These are phyloP conservation scores for human DNA, from an alignment of 2,113 vertebrate genomes.

Conservation along the genomic window DNA sequence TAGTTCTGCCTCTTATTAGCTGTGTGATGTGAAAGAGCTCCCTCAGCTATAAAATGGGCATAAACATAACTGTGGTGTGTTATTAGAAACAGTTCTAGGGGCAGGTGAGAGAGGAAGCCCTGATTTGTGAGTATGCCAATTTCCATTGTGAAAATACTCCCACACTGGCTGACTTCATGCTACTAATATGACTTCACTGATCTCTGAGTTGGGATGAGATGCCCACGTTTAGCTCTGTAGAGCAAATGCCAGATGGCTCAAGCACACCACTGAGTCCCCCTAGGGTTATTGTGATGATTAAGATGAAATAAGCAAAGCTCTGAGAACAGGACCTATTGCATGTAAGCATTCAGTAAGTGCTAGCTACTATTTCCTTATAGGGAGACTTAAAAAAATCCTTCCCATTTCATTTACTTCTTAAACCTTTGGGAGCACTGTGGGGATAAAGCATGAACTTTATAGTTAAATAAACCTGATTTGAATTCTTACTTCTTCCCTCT, in stretches of 20 bases:
- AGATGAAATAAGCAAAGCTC: not conserved
- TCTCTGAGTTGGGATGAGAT: not conserved
- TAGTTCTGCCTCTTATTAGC: not conserved
- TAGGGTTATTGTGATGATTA: not conserved
- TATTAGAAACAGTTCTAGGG: not conserved
- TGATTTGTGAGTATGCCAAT: not conserved
- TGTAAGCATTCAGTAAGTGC: not conserved
- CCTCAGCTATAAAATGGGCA: not conserved
- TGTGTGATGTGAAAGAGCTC: not conserved
- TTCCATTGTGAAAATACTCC: not conserved
- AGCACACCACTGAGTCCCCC: not conserved
- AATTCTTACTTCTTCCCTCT: not conserved
- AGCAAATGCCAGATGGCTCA: not conserved
- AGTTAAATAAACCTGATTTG: not conserved
- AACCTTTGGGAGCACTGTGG: not conserved
- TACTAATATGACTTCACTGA: not conserved
- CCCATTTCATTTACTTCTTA: not conserved
- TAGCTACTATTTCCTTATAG: not conserved
- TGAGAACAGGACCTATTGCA: not conserved
- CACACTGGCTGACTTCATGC: not conserved
- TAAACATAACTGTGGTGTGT: not conserved
- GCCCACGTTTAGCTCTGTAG: not conserved
- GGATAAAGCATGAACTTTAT: not conserved
- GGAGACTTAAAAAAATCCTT: not conserved
- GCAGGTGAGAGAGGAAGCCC: not conserved